Base-by-base conservation (phyloP, 2,888 invertebrate genomes). In the Timema podura region DNA sequence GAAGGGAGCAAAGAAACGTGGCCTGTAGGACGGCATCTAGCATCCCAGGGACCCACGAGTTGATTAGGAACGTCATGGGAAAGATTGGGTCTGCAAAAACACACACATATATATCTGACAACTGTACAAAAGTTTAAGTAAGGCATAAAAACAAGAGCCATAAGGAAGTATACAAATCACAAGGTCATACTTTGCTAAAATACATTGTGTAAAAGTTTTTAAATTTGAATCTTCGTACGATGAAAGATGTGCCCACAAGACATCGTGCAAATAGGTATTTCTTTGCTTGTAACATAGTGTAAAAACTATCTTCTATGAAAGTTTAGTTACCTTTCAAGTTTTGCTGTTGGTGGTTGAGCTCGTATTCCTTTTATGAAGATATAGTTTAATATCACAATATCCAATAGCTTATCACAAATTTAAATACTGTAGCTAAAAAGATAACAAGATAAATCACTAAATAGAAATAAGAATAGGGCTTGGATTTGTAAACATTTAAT, bases 1-100 rank as follows among this genome's bases (percentile, higher is more conserved):
- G 84, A 71, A 98, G 85, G 6, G 90, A 89, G 75, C 91, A 91
- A 0, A 98, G 84, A 81, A 98, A 98, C 1, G 93, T 89, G 0
- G 93, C 92, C 82, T 98, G 97, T 75, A 95, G 89, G 64, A 96
- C 79, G 0, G 95, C 92, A 81, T 98, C 97, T 75, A 96, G 79
- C 85, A 97, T 90, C n/a, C 95, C 93, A 0, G 96, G 96, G 70
- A 96, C 83, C 88, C 94, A 92, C 15, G 95, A 93, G 77, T 94
- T 91, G 61, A 94, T 85, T 70, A 98, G 86, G 79, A 98, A 92
- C 73, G 91, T 91, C 81, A 96, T 83, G 0, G 98, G 96, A 80
- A 96, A 98, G 72, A 96, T 83, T 5, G 98, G 98, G 87, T 98
- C 98, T 98, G 81, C 61, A 84, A 82, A 74, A 69, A 76, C 74